These are phyloP conservation scores for Onchidella celtica DNA, from an alignment of 2,888 invertebrate genomes.

Conservation along the genomic window DNA sequence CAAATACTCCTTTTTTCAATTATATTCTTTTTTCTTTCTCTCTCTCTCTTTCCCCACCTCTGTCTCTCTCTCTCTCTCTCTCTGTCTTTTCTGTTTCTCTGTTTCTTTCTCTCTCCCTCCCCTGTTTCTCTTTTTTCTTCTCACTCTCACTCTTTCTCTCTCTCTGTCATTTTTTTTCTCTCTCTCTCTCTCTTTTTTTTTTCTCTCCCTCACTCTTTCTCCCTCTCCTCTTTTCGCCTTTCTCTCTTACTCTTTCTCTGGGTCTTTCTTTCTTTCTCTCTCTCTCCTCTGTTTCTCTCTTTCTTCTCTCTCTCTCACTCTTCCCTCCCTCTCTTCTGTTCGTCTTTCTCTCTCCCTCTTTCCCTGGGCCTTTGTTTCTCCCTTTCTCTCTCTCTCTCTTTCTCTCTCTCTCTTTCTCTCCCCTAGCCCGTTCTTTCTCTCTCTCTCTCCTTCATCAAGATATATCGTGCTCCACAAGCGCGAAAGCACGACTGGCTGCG, in stretches of 20 bases:
- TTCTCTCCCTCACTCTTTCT: background rate
- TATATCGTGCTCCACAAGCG: no score
- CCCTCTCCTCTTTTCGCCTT: no score
- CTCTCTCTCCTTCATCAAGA: background rate
- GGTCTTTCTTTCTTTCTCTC: conserved; percentile 7
- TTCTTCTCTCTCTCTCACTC: no score
- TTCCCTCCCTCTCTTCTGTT: no score
- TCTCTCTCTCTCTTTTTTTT: conserved; percentile 2
- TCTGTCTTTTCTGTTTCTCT: no score
- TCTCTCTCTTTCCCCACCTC: background rate
- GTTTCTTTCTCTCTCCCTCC: no score
- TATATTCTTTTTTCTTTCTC: background rate
- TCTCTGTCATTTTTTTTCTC: background rate
- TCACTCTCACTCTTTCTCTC: no score
- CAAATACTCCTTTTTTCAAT: background rate
- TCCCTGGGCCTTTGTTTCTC: background rate
- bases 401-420: conserved; percentile 2
- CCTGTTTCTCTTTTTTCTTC: no score
- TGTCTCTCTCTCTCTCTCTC: no score
- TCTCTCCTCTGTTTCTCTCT: background rate
- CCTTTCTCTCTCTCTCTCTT: background rate
- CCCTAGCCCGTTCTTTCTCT: background rate
- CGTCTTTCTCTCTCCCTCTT: background rate
- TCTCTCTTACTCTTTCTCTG: no score
- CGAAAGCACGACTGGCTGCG: no score